Percentiles rank a stretch among this genome's conserved stretches.
phyloP scores from a whole-genome alignment of 2,113 vertebrate species.

The Prionailurus viverrinus region DNA sequence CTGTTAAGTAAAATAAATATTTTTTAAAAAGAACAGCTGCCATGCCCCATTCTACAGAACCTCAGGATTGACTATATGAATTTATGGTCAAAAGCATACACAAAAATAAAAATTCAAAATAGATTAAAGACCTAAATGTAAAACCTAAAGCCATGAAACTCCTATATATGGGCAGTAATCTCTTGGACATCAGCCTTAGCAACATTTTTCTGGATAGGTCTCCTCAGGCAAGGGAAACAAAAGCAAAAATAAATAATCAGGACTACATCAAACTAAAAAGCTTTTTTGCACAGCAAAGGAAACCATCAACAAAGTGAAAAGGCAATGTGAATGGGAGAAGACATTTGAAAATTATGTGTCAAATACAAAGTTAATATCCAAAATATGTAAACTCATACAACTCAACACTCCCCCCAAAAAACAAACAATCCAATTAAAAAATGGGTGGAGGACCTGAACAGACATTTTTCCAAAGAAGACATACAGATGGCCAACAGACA shows the following conservation, averaged over 20 bases:
- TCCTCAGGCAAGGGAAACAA: background rate
- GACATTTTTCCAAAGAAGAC: background rate
- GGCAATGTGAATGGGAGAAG: background rate
- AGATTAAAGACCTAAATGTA: background rate
- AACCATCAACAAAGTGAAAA: background rate
- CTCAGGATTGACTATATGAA: background rate
- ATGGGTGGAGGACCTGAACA: background rate
- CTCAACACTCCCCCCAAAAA: background rate
- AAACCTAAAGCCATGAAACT: background rate
- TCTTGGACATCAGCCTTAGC: background rate
- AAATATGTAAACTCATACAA: background rate
- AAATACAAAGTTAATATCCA: background rate
- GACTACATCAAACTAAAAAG: background rate
- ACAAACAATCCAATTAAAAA: background rate
- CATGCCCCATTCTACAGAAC: background rate
- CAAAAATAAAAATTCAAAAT: background rate
- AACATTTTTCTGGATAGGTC: background rate
- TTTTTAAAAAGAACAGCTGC: background rate
- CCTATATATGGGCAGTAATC: background rate
- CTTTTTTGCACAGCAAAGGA: background rate
- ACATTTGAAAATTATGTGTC: background rate
- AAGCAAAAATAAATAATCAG: background rate
- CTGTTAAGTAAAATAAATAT: background rate
- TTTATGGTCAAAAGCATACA: background rate
- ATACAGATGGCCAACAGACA: background rate